Conservation (phyloP, 2,797 vertebrate genomes). For the Halcyon badia region DNA sequence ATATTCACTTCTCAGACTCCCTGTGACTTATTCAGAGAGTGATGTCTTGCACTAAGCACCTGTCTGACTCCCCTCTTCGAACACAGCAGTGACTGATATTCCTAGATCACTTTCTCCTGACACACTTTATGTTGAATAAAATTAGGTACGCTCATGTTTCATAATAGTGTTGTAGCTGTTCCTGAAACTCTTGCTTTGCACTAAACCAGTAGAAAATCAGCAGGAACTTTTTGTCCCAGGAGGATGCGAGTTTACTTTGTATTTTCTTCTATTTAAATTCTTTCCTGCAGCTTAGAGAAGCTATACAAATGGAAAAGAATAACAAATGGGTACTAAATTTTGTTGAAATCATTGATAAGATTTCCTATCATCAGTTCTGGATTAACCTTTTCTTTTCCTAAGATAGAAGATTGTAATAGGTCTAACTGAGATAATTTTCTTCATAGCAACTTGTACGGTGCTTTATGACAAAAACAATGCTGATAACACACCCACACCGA, state of each 20-base stretch:
- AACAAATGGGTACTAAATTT: background rate
- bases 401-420: fast-evolving
- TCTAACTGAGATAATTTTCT: background rate
- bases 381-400: background rate
- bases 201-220: background rate
- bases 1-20: fast-evolving
- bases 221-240: conserved; percentile 40
- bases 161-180: background rate
- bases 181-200: background rate
- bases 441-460: background rate
- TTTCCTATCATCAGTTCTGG: background rate
- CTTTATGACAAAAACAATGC: background rate
- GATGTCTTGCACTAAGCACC: background rate
- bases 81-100: background rate
- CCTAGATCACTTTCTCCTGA: background rate
- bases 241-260: background rate
- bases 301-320: background rate
- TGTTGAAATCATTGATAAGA: background rate
- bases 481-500: fast-evolving
- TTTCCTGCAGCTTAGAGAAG: conserved; percentile 9
- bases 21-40: background rate
- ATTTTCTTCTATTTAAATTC: conserved; percentile 39
- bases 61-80: background rate
- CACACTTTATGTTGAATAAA: conserved; percentile 7
- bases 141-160: background rate